Conservation (phyloP, 2,113 vertebrate species). For the Salvelinus namaycush region DNA sequence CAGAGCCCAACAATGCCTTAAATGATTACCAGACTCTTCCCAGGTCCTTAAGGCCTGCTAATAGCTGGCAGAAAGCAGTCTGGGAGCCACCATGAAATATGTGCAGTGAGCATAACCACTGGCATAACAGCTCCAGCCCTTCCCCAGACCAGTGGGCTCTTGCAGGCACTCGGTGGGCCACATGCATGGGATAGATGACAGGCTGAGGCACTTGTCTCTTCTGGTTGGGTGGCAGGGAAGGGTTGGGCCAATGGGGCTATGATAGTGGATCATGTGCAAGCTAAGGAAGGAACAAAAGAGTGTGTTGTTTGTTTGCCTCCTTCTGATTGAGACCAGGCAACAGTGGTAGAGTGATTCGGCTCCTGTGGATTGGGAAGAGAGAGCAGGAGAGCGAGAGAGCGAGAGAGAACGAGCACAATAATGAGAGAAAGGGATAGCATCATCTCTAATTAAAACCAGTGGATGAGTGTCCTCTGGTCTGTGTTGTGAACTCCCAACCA, state of each 20-base stretch:
- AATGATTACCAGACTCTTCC: conserved; percentile 55
- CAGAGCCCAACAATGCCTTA: conserved; percentile 58
- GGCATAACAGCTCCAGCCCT: conserved; percentile 60
- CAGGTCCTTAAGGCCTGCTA: conserved; percentile 52
- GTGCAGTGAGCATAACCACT: conserved; percentile 74
- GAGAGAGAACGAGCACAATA: too few relatives aligned
- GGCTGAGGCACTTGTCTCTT: conserved; percentile 57
- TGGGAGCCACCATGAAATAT: conserved; percentile 71
- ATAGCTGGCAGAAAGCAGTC: conserved; percentile 66
- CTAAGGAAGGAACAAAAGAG: conserved; percentile 55
- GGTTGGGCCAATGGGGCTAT: conserved; percentile 41
- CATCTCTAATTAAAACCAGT: conserved; percentile 71
- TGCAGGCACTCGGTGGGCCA: conserved; percentile 47
- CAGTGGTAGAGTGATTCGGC: conserved; percentile 55
- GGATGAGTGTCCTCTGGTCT: conserved; percentile 71
- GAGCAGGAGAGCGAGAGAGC: conserved; percentile 2
- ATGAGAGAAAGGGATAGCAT: conserved; percentile 46
- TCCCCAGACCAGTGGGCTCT: conserved; percentile 34
- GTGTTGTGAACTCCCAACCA: conserved; percentile 70
- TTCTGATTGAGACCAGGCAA: conserved; percentile 54
- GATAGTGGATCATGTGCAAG: conserved; percentile 60
- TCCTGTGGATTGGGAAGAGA: conserved; percentile 49
- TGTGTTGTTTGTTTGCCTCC: conserved; percentile 45
- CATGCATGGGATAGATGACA: conserved; percentile 67
- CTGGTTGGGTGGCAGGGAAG: conserved; percentile 45